phyloP scores from a whole-genome alignment of 2,797 vertebrate species.

The Danio albolineatus region DNA sequence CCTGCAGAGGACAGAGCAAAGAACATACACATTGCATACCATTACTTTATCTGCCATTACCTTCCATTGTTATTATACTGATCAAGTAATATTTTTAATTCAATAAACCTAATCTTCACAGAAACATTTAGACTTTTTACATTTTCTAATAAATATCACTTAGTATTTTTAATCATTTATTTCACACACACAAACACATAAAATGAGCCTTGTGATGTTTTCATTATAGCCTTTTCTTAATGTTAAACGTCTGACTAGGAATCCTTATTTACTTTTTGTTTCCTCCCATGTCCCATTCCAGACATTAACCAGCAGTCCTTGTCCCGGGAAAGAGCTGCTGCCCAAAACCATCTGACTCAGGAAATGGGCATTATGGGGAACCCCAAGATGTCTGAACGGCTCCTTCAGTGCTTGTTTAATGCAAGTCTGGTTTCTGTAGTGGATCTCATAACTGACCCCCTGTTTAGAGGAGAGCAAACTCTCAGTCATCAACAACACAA shows the following conservation, averaged over 20 bases:
- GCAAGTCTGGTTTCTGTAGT: constrained; percentile 62
- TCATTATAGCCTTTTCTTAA: neutral
- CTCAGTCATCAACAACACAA: neutral
- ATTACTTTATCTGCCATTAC: too few species aligned
- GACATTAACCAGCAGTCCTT: constrained; percentile 62
- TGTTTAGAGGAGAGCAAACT: constrained; percentile 30
- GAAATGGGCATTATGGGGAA: constrained; percentile 59
- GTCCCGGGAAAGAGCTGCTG: constrained; percentile 57
- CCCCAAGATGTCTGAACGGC: constrained; percentile 50
- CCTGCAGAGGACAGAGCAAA: constrained; percentile 42
- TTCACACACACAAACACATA: too few species aligned
- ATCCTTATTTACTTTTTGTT: constrained; percentile 50
- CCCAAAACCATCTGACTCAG: constrained; percentile 57
- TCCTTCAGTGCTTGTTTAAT: constrained; percentile 48
- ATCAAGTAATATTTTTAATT: too few species aligned
- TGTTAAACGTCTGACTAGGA: neutral
- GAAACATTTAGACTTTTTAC: too few species aligned
- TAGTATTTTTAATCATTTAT: too few species aligned
- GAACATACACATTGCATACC: neutral
- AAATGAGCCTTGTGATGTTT: neutral
- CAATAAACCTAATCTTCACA: too few species aligned
- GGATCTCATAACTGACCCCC: constrained; percentile 60
- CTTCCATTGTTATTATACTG: too few species aligned
- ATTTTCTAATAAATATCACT: too few species aligned
- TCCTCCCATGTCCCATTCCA: constrained; percentile 54